Conservation (phyloP, 2,888 invertebrate genomes). For the Stenodera caucasica region DNA sequence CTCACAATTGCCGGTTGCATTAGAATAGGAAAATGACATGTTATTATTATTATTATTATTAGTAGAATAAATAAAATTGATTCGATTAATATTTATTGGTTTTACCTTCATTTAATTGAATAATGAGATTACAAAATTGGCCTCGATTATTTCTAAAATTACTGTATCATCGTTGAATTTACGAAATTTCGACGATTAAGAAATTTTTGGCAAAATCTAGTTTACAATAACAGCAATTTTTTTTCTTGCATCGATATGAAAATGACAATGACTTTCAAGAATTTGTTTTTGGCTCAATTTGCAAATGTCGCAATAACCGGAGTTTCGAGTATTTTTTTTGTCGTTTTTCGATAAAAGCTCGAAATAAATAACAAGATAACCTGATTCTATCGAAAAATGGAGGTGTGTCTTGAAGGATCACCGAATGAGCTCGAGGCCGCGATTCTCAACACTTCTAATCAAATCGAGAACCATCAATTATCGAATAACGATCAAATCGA, state of each 20-base stretch:
- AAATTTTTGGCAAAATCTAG: no score
- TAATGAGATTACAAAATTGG: not conserved
- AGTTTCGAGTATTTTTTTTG: slow-evolving; percentile 10
- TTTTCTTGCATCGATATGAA: no score
- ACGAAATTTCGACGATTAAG: no score
- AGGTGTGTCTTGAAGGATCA: not conserved
- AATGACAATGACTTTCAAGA: no score
- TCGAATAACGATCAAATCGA: no score
- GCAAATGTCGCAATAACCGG: slow-evolving; percentile 8
- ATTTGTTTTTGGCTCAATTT: not conserved
- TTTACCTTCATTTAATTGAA: slow-evolving; percentile 1
- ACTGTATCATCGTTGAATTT: not conserved
- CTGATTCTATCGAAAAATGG: not conserved
- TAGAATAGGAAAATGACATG: not conserved
- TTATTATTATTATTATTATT: no score
- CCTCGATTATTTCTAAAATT: not conserved
- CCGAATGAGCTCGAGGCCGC: not conserved
- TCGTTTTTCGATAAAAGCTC: not conserved
- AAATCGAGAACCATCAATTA: no score
- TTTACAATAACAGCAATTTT: no score
- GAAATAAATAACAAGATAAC: not conserved
- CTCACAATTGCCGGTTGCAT: not conserved
- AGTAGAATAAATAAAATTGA: not conserved
- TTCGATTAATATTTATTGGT: not conserved
- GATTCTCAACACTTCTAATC: no score